A percentile compares a stretch with the other conserved stretches of the same genome.
Evolutionary conservation across 2,888 invertebrate genomes (phyloP).

Genomic region (Petrolisthes manimaculis): DNA sequence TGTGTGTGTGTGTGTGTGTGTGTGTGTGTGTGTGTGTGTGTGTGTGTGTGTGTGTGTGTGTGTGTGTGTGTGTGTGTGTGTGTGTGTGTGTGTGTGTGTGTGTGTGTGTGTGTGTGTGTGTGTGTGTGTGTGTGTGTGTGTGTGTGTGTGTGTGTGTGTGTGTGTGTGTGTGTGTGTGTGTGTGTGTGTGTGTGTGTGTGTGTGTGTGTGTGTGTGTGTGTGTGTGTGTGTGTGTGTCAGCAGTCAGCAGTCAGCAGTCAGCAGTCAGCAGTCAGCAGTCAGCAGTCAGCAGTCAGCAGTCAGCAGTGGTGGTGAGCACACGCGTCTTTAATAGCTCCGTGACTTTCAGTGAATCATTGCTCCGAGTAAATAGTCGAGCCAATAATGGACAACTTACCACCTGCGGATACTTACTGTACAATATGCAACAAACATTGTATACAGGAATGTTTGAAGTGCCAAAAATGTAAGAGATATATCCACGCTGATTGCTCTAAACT

Average conservation of each 20-base stretch:
- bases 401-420: too few species aligned
- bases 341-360: too few species aligned
- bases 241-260: neutral
- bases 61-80: neutral
- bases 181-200: neutral
- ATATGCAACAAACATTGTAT: too few species aligned
- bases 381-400: too few species aligned
- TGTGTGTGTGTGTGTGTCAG: neutral
- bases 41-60: constrained; percentile 1
- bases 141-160: neutral
- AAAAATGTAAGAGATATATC: too few species aligned
- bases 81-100: neutral
- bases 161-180: neutral
- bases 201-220: neutral
- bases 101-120: neutral
- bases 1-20: neutral
- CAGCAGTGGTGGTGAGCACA: too few species aligned
- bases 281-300: neutral
- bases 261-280: neutral
- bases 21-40: neutral
- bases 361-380: too few species aligned
- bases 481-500: too few species aligned
- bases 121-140: too few species aligned
- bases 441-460: too few species aligned
- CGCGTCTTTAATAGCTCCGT: too few species aligned